Base-by-base conservation (phyloP, 35 echinoderm and acorn worm genomes). In the Ophiothrix spiculata region DNA sequence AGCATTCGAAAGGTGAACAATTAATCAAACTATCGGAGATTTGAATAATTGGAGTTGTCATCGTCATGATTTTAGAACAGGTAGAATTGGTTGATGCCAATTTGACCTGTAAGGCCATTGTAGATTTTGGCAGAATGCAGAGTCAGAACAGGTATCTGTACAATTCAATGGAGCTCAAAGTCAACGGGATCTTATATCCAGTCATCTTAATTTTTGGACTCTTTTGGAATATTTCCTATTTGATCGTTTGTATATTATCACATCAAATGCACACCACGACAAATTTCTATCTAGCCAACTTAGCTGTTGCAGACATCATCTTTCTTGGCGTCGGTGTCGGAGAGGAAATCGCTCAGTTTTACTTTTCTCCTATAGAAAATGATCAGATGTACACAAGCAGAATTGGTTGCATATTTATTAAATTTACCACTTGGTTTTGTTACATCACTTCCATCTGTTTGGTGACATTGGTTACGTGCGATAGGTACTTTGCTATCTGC, bases 401-500 rank as follows among this genome's bases (percentile, higher is more conserved):
- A 33, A n/a, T 77, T 23, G 83, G 78, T 16, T 90, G 92, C 45
- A 14, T 76, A 13, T 42, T 87, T 0, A 39, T 87, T 19, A 40
- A 75, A 0, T 46, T 85, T 4, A 21, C 76, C 33, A 32, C 78
- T 6, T 88, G 90, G 34, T 75, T 64, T 10, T 74, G 73, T 6
- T 86, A 87, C 54, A 87, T 81, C 37, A 80, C 81, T 13, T 94
- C 92, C 25, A 81, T 90, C 25, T 83, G 81, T 46, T 45, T 86
- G 0, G 75, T 94, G 6, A 81, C 84, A 16, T 25, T 90, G 21
- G 88, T 94, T 31, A 86, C 92, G 0, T 37, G 81, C 69, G 87
- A 94, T 63, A 56, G 92, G 36, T 94, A 90, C 38, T 86, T 36
- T 63, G 92, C 92, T 23, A 81, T 94, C n/a, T 94, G 88, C 38